Evolutionary conservation across 2,888 invertebrate genomes (phyloP), one percentile per base, ranked within the genome.

Genomic region (Drosophila greeni): DNA sequence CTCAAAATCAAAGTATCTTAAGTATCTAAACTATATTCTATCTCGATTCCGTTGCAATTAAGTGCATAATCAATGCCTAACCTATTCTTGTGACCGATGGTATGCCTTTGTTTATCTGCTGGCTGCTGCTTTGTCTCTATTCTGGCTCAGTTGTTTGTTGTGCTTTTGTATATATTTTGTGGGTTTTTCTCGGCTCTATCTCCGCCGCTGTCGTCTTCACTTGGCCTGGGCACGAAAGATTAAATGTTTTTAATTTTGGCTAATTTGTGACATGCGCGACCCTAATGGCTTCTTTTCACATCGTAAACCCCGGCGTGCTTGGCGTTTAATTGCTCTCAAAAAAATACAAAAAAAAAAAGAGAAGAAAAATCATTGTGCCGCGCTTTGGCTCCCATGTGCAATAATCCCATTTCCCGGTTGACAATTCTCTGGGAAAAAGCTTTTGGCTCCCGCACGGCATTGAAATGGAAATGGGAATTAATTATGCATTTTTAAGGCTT

Each of bases 211-310:
- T 34, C 52, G 34, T 31, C 53, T 43, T 62, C 62, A 40, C 49
- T 49, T 31, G 53, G 62, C 69, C 64, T 57, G 55, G 39, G 69
- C 78, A 74, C 66, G 69, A 75, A 61, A 81, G 76, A 72, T 82
- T 73, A 75, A 69, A 82, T 75, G 77, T 72, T 73, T 76, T 75
- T 76, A 82, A 82, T 80, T 77, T 78, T 75, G 74, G 75, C 82
- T 80, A 80, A 80, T 80, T 81, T 82, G 80, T 81, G 75, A 81
- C 81, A 81, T 80, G 83, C 81, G 78, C 81, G 74, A 81, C 78
- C 76, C 66, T 83, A 81, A 81, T 82, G 75, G 78, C 83, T 78
- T 80, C 76, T 81, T 80, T 81, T 81, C 80, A 82, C 80, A 81
- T 81, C 81, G 80, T 81, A 81, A 82, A 81, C 66, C 59, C 47